Conservation (phyloP, 2,888 invertebrate species). For the Drosophila paramelanica region DNA sequence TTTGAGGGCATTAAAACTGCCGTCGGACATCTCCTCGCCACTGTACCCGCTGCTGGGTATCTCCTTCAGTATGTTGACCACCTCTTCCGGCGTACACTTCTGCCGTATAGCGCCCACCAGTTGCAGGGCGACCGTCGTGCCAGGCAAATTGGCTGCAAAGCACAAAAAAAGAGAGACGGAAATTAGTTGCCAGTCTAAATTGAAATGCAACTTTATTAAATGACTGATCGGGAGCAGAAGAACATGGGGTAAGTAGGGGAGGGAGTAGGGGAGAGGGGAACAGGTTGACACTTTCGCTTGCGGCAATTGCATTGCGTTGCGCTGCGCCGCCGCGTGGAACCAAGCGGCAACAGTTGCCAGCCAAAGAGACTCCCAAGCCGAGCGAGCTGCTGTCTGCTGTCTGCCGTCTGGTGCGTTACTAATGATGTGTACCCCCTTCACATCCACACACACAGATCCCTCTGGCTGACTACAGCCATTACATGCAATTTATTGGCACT, state of each 20-base stretch:
- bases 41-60: slow-evolving; percentile 91
- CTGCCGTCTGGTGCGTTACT: slow-evolving; percentile 60
- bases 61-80: slow-evolving; percentile 93
- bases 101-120: slow-evolving; percentile 94
- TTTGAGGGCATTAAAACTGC: slow-evolving; percentile 94
- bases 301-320: slow-evolving; percentile 54
- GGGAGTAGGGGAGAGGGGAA: neutral
- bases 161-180: neutral
- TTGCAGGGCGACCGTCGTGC: slow-evolving; percentile 93
- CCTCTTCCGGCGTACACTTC: slow-evolving; percentile 96
- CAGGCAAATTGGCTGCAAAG: slow-evolving; percentile 89
- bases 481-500: slow-evolving; percentile 73
- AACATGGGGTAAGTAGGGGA: neutral
- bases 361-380: slow-evolving; percentile 3
- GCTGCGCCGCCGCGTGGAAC: slow-evolving; percentile 64
- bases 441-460: neutral
- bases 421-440: slow-evolving; percentile 42
- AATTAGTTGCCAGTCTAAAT: neutral
- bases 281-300: slow-evolving; percentile 62
- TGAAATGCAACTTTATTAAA: slow-evolving; percentile 13
- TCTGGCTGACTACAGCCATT: slow-evolving; percentile 29
- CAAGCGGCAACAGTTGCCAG: slow-evolving; percentile 57
- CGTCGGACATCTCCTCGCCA: slow-evolving; percentile 87
- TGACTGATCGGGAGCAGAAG: slow-evolving; percentile 1
- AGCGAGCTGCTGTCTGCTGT: slow-evolving; percentile 1